Conservation (phyloP, 2,797 vertebrate genomes). For the Sebastolobus alascanus region DNA sequence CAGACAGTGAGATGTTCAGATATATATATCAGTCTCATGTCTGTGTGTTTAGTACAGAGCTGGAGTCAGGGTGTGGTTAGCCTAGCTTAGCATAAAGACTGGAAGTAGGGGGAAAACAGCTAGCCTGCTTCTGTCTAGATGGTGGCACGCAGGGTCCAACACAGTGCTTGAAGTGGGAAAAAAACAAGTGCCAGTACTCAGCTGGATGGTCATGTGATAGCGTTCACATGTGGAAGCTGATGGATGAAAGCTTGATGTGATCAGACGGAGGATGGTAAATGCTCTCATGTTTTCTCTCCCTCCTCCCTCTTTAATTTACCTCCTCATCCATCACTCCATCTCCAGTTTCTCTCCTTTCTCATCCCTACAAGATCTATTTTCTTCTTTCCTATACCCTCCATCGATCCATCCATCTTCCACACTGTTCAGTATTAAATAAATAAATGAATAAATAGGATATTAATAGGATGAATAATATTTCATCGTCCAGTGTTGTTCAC, state of each 20-base stretch:
- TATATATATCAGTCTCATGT: no score
- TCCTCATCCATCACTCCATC: constrained; percentile 6
- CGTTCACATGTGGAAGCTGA: constrained; percentile 18
- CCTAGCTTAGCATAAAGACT: no score
- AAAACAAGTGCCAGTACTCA: no score
- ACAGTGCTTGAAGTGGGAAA: no score
- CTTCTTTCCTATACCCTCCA: neutral
- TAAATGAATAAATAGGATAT: neutral
- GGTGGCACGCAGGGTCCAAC: no score
- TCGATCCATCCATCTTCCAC: no score
- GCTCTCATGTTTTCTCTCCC: neutral
- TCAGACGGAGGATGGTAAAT: constrained; percentile 24
- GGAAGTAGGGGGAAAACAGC: no score
- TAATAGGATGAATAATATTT: neutral
- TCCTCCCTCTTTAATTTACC: neutral
- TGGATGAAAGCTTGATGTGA: constrained; percentile 37
- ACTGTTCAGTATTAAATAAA: neutral
- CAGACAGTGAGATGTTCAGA: no score
- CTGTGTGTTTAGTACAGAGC: no score
- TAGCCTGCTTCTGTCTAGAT: no score
- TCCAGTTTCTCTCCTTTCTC: neutral
- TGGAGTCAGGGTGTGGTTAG: no score
- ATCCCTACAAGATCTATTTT: neutral
- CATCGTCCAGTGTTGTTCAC: neutral
- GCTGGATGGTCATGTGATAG: constrained; percentile 15